Base-by-base conservation (phyloP, 2,113 vertebrate species). In the Diphyllodes magnificus region DNA sequence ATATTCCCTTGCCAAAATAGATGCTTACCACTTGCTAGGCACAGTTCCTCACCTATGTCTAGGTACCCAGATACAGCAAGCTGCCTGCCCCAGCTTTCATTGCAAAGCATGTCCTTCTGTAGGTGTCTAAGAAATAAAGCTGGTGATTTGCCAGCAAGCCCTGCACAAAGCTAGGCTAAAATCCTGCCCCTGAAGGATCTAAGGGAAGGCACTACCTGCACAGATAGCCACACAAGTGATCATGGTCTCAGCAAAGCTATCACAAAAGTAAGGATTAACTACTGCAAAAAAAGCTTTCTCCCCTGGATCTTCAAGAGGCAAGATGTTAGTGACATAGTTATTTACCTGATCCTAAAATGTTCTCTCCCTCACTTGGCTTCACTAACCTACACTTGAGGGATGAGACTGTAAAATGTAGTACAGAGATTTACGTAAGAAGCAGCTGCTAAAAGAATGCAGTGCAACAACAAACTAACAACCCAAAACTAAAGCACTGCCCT, bases 161-260 rank as follows among this genome's bases (percentile, higher is more conserved):
- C n/a, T 66, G 27, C 49, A 54, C 35, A 54, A 63, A 76, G 16
- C 45, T 19, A 47, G 37, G 30, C 31, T 65, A 69, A 79, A 86
- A 65, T 42, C 60, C 44, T 71, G 42, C 30, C 40, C 25, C 42
- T 68, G 28, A 40, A 14, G 64, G 30, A 84, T 39, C 49, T 31
- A 39, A 72, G 23, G 39, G 61, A 50, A 69, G 35, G 61, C 60
- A 49, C 27, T n/a, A 17, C 15, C 20, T 30, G 37, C 44, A 73
- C 47, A 11, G 0, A 42, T 0, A 61, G 54, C 18, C 60, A 60
- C 18, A 20, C 1, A 3, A n/a, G 25, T 14, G 19, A 60, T 13
- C 14, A 2, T 0, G 12, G 20, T 35, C 35, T 89, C 64, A 70
- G n/a, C 47, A 82, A 75, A 78, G 15, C 19, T 49, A 54, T 13